A percentile compares a stretch with the other conserved stretches of the same genome.
phyloP scores from a whole-genome alignment of 2,113 vertebrate genomes.

The Melospiza georgiana region DNA sequence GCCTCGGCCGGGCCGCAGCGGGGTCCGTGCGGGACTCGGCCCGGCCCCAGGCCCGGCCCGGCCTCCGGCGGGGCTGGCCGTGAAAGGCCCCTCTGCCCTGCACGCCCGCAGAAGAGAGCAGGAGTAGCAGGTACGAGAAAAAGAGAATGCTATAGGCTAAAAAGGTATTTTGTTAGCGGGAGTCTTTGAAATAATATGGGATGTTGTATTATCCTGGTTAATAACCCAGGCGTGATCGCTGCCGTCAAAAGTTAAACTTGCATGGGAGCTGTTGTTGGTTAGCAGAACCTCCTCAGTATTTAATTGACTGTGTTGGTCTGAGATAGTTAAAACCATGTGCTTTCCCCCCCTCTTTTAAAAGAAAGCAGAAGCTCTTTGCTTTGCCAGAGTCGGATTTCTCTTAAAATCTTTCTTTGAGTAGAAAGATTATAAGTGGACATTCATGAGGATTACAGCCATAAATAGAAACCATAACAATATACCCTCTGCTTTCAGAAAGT shows the following conservation, averaged over 20 bases:
- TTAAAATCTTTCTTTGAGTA: neutral
- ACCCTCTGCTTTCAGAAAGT: neutral
- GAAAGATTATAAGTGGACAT: neutral
- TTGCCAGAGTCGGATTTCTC: neutral
- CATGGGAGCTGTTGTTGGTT: neutral
- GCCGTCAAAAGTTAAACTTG: neutral
- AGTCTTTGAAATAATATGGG: neutral
- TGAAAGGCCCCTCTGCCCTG: neutral
- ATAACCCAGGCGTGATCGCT: neutral
- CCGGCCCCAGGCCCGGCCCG: neutral
- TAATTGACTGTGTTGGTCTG: neutral
- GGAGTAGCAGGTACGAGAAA: neutral
- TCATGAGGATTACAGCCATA: neutral
- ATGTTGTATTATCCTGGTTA: rapidly evolving
- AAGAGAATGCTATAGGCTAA: too few relatives aligned
- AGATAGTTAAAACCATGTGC: neutral
- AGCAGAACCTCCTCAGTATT: neutral
- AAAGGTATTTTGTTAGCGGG: neutral
- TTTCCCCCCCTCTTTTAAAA: rapidly evolving
- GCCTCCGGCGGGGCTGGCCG: rapidly evolving
- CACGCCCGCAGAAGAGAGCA: rapidly evolving
- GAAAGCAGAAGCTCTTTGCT: neutral
- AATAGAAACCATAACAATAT: neutral
- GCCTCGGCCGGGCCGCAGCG: neutral
- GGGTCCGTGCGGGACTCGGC: neutral